Conservation (phyloP, 2,888 invertebrate species). For the Acronicta alni region DNA sequence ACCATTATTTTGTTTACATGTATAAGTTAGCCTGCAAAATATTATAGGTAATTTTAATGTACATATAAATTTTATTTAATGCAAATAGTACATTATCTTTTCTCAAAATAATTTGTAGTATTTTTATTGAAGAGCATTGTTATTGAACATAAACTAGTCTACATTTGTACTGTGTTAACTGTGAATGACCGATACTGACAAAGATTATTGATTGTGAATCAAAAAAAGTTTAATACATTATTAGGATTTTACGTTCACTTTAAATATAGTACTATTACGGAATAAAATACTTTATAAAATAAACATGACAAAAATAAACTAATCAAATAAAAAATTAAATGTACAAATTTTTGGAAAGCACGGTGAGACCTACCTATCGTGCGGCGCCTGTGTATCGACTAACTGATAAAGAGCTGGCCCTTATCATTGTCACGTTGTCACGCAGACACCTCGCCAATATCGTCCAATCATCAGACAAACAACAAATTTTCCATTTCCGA, state of each 20-base stretch:
- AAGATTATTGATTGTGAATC: no score
- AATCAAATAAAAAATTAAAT: constrained; percentile 1
- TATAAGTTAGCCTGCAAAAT: constrained; percentile 1
- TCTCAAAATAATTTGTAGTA: no score
- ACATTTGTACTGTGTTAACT: neutral
- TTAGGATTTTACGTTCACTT: no score
- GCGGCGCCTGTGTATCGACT: constrained; percentile 59
- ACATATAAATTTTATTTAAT: no score
- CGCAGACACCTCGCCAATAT: constrained; percentile 32
- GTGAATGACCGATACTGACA: neutral
- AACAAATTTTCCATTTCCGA: constrained; percentile 25
- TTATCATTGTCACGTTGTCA: constrained; percentile 59
- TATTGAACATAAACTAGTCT: neutral
- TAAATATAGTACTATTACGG: no score
- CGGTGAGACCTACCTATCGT: constrained; percentile 52
- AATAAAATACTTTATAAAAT: neutral
- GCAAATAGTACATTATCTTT: neutral
- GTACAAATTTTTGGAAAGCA: constrained; percentile 5
- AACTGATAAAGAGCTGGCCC: constrained; percentile 63
- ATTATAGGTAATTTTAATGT: neutral
- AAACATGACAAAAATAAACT: neutral
- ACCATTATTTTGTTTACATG: constrained; percentile 64
- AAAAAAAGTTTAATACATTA: no score
- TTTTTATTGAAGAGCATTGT: no score
- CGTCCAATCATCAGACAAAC: constrained; percentile 43